Base-by-base conservation (phyloP, 1,140 invertebrate genomes). In the Ditylenchus dipsaci region DNA sequence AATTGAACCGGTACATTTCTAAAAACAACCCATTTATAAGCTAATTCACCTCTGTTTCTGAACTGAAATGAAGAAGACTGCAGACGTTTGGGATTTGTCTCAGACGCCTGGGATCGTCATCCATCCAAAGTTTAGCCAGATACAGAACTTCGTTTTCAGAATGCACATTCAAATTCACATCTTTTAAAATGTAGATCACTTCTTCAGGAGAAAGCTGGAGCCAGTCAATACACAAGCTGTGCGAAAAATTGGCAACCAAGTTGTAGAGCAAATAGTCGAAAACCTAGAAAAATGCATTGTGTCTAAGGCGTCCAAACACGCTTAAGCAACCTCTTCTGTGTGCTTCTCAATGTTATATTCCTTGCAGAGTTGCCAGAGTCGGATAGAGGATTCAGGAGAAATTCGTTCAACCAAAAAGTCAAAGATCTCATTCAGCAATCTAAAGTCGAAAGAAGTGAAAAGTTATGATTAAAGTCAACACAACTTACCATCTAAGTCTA, bases 221-320 rank as follows among this genome's bases (percentile, higher is more conserved):
- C 49, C 49, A 53, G 23, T 53, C 49, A 19, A 53, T 26, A 17
- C n/a, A 26, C 49, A 53, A 17, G 8, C n/a, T 21, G n/a, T 53
- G 8, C 8, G 49, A 53, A 15, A 53, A 53, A 26, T 53, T 53
- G 3, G 49, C n/a, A 21, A 15, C 49, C 49, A 53, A 26, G 15
- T 53, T 53, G 49, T 53, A 53, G 49, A 53, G 49, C 23, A 53
- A 53, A 53, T 53, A 53, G 23, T 53, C 49, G 15, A 21, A 26
- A 5, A 53, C 49, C 49, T 53, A 17, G 15, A 53, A 15, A 53
- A 53, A 15, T 15, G 3, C n/a, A 53, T 53, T 26, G 15, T 38
- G 33, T 11, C 3, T 7, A 53, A 21, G 23, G 15, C 15, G 15
- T 7, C 8, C 23, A 53, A 19, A 26, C n/a, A 53, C 23, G 15